phyloP scores from a whole-genome alignment of 1,140 invertebrate species.

The Coenobita brevimanus region DNA sequence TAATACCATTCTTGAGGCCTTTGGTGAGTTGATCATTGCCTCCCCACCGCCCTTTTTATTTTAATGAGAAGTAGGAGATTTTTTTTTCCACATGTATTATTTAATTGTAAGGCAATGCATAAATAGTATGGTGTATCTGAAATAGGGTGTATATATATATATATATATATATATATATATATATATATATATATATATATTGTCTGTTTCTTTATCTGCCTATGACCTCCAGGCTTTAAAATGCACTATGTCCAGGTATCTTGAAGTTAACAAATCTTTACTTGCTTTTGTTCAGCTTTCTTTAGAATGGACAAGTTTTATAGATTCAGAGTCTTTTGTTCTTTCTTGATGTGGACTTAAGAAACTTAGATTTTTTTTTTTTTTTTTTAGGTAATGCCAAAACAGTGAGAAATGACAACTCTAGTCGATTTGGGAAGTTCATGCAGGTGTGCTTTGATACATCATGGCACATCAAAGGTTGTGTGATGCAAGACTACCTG shows the following conservation, averaged over 20 bases:
- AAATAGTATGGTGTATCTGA: not conserved
- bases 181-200: too few species aligned
- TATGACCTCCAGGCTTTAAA: too few species aligned
- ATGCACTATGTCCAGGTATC: too few species aligned
- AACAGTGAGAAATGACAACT: slow-evolving; percentile 97
- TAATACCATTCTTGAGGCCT: slow-evolving; percentile 93
- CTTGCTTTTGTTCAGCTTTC: too few species aligned
- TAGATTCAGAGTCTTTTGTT: too few species aligned
- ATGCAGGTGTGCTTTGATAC: slow-evolving; percentile 95
- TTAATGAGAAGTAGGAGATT: not conserved
- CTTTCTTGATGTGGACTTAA: too few species aligned
- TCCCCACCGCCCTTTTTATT: not conserved
- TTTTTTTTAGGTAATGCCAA: slow-evolving; percentile 91
- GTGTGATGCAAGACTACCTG: slow-evolving; percentile 95
- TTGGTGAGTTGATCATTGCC: slow-evolving; percentile 79
- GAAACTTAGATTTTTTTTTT: too few species aligned
- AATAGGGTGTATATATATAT: slow-evolving; percentile 12
- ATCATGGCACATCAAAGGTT: slow-evolving; percentile 92
- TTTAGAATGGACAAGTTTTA: too few species aligned
- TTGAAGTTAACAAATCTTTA: too few species aligned
- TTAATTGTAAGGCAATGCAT: not conserved
- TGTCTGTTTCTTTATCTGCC: too few species aligned
- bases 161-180: too few species aligned
- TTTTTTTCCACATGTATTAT: not conserved
- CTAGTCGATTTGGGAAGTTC: slow-evolving; percentile 97